phyloP scores from a whole-genome alignment of 2,797 vertebrate genomes.

The Uromys caudimaculatus region DNA sequence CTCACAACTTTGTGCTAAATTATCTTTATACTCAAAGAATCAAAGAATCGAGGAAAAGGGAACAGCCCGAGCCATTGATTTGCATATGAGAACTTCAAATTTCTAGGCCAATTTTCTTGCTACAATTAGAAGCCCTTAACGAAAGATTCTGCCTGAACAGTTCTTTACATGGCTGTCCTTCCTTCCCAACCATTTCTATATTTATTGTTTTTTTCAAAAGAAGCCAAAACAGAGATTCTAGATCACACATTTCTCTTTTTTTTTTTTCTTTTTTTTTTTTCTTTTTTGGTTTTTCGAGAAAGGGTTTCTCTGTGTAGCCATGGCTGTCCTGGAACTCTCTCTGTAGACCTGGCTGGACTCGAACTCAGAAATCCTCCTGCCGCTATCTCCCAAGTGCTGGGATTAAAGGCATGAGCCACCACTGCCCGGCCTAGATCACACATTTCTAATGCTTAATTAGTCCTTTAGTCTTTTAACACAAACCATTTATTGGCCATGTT shows the following conservation, averaged over 20 bases:
- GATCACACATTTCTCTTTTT: not conserved
- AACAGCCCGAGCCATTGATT: slow-evolving; percentile 56
- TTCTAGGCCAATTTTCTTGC: slow-evolving; percentile 50
- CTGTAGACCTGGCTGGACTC: too few relatives aligned
- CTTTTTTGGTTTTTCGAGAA: too few relatives aligned
- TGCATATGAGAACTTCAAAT: slow-evolving; percentile 24
- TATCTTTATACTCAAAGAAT: slow-evolving; percentile 65
- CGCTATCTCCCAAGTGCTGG: too few relatives aligned
- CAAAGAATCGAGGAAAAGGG: slow-evolving; percentile 43
- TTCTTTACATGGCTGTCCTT: slow-evolving; percentile 4
- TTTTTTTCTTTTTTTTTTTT: too few relatives aligned
- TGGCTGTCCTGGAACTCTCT: too few relatives aligned
- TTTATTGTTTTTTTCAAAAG: slow-evolving; percentile 47
- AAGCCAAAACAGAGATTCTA: slow-evolving; percentile 11
- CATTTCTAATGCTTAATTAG: slow-evolving; percentile 1
- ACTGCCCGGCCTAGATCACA: not conserved
- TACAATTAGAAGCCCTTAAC: slow-evolving; percentile 39
- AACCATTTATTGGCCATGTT: not conserved
- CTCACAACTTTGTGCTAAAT: slow-evolving; percentile 46
- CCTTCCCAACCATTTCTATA: not conserved
- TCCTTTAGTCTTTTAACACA: slow-evolving; percentile 11
- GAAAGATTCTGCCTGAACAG: not conserved
- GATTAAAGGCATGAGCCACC: too few relatives aligned
- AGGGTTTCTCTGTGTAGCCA: too few relatives aligned
- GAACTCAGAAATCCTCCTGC: too few relatives aligned